A percentile compares a stretch with the other conserved stretches of the same genome.
phyloP scores from a whole-genome alignment of 2,113 vertebrate genomes.

The Piaya cayana region DNA sequence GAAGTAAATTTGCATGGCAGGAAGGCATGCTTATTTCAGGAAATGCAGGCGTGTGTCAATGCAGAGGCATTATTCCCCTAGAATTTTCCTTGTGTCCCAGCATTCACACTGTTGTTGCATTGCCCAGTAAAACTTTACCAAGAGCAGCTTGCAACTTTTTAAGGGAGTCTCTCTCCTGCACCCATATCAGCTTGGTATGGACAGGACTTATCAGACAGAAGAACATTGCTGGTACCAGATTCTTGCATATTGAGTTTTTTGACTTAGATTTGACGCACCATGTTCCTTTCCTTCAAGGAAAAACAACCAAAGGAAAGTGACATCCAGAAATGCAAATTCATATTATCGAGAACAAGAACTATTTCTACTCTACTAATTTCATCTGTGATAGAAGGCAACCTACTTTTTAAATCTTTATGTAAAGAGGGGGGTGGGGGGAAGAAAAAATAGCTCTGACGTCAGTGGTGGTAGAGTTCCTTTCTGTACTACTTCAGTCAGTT shows the following conservation, averaged over 20 bases:
- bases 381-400: background rate
- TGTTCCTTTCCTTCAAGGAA: background rate
- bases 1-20: background rate
- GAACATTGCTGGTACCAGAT: background rate
- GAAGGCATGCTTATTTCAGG: background rate
- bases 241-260: background rate
- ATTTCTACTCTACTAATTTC: background rate
- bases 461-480: background rate
- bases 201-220: background rate
- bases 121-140: background rate
- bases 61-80: background rate
- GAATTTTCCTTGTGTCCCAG: background rate
- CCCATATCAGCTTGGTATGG: background rate
- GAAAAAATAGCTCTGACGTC: background rate
- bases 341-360: background rate
- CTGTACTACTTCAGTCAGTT: background rate
- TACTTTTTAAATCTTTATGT: background rate
- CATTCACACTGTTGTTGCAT: background rate
- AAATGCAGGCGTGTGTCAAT: rapidly evolving
- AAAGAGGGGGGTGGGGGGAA: too few relatives aligned
- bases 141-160: background rate
- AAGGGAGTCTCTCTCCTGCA: background rate
- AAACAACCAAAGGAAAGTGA: background rate
- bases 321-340: background rate
- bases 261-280: background rate